These are phyloP conservation scores for Coreius guichenoti DNA, from an alignment of 2,797 vertebrate species.

Conservation along the genomic window DNA sequence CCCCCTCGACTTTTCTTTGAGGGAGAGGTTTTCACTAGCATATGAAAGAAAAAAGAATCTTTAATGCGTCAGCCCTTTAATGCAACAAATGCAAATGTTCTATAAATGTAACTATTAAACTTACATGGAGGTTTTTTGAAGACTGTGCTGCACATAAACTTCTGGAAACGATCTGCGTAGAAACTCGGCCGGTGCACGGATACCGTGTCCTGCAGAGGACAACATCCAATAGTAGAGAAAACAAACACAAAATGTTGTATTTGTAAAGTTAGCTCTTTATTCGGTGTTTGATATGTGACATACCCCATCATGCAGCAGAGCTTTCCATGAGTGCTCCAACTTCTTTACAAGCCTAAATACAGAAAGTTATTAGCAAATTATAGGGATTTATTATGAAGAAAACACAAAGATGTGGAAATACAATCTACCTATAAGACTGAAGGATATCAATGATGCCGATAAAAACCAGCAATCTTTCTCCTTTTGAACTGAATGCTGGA, in stretches of 20 bases:
- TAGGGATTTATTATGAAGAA: not conserved
- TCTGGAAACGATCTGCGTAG: conserved; percentile 93
- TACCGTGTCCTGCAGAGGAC: conserved; percentile 85
- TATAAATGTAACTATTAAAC: conserved; percentile 59
- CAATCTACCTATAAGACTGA: conserved; percentile 90
- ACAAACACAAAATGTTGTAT: not conserved
- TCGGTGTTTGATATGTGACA: conserved; percentile 53
- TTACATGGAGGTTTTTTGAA: conserved; percentile 87
- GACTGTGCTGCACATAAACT: conserved; percentile 89
- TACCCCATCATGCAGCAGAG: conserved; percentile 94
- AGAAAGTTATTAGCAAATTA: not conserved
- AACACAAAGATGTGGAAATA: not conserved
- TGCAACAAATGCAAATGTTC: not conserved
- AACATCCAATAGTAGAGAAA: not conserved
- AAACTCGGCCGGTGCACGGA: conserved; percentile 94
- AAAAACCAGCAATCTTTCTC: conserved; percentile 90
- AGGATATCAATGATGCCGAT: conserved; percentile 95
- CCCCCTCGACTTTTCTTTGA: conserved; percentile 88
- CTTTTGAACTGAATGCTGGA: conserved; percentile 85
- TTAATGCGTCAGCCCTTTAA: not conserved
- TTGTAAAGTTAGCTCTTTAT: not conserved
- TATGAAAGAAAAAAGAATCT: not conserved
- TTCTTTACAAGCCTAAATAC: conserved; percentile 88
- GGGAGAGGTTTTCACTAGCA: conserved; percentile 86
- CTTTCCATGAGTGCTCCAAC: conserved; percentile 97